phyloP scores from a whole-genome alignment of 2,888 invertebrate genomes.

The Bembecia ichneumoniformis region DNA sequence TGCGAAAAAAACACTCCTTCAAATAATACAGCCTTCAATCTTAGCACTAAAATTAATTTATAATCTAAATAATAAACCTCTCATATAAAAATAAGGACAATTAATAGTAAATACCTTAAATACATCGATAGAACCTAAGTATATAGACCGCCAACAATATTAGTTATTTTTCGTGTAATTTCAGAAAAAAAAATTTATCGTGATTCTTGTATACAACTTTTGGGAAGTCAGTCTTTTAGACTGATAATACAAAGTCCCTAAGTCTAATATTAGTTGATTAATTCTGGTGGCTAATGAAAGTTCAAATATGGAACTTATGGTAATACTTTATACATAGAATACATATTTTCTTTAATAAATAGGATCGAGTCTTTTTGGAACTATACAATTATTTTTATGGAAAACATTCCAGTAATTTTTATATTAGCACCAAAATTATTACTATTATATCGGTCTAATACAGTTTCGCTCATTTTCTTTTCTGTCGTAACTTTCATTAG shows the following conservation, averaged over 20 bases:
- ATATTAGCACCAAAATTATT: constrained; percentile 10
- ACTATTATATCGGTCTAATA: not conserved
- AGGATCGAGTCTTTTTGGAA: constrained; percentile 1
- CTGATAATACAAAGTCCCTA: not conserved
- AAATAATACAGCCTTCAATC: constrained; percentile 70
- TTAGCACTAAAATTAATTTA: constrained; percentile 58
- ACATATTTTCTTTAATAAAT: no score
- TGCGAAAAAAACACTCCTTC: constrained; percentile 55
- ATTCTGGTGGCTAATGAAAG: no score
- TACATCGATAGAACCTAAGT: constrained; percentile 54
- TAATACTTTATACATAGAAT: no score
- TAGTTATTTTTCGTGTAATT: constrained; percentile 16
- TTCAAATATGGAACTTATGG: no score
- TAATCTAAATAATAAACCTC: constrained; percentile 67
- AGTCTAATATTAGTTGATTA: not conserved
- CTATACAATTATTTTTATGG: constrained; percentile 10
- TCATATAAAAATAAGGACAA: constrained; percentile 61
- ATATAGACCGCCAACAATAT: constrained; percentile 61
- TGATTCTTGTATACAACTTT: not conserved
- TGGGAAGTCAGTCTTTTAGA: not conserved
- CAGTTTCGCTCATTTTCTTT: no score
- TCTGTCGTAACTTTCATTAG: no score
- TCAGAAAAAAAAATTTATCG: no score
- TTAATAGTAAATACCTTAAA: constrained; percentile 42
- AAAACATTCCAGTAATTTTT: constrained; percentile 5